Evolutionary conservation across 2,113 vertebrate genomes (phyloP).

Genomic region (Gracilinanus agilis): DNA sequence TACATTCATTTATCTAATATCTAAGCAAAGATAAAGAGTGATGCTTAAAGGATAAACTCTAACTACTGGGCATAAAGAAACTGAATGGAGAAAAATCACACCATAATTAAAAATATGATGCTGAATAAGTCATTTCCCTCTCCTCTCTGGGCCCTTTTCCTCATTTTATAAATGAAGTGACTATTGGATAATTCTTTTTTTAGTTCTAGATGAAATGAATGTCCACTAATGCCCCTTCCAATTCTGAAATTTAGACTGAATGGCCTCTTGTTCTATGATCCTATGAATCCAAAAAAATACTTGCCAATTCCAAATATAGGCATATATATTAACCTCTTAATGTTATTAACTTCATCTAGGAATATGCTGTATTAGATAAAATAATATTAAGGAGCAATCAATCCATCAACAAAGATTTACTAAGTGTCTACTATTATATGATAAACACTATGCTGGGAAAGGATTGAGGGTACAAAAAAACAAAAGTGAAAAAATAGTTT

Average conservation of each 20-base stretch:
- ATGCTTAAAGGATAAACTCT: not conserved
- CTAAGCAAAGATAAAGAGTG: not conserved
- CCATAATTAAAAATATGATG: not conserved
- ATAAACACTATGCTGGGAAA: not conserved
- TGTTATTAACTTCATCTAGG: not conserved
- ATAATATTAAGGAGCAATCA: not conserved
- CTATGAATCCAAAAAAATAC: not conserved
- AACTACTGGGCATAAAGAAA: not conserved
- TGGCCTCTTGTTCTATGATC: not conserved
- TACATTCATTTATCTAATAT: not conserved
- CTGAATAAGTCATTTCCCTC: not conserved
- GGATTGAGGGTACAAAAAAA: not conserved
- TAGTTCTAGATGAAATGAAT: not conserved
- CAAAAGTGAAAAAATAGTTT: slow-evolving; percentile 23
- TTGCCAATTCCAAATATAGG: not conserved
- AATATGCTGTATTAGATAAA: not conserved
- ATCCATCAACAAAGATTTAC: not conserved
- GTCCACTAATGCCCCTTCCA: not conserved
- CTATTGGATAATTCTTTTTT: not conserved
- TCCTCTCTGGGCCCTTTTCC: not conserved
- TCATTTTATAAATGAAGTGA: not conserved
- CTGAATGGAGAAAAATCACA: not conserved
- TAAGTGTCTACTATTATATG: not conserved
- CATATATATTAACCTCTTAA: not conserved
- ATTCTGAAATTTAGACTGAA: not conserved